These are phyloP conservation scores for Phoxinus phoxinus DNA, from an alignment of 2,113 vertebrate species.

Conservation along the genomic window DNA sequence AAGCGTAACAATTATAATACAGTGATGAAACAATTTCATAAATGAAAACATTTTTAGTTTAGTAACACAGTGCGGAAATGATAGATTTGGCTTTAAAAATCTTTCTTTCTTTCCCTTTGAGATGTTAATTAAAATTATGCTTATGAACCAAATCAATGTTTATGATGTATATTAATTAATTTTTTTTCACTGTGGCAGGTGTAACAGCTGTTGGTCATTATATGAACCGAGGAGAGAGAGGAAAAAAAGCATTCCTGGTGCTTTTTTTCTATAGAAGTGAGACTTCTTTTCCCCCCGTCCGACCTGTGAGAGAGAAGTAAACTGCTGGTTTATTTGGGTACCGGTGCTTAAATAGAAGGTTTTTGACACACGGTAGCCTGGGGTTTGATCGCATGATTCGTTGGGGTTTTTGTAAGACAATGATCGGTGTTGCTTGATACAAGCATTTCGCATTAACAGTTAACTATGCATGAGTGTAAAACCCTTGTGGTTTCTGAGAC, in stretches of 20 bases:
- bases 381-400: constrained; percentile 54
- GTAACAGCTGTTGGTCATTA: constrained; percentile 73
- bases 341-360: constrained; percentile 44
- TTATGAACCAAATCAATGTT: constrained; percentile 75
- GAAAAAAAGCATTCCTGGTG: not conserved
- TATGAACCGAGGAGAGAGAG: constrained; percentile 45
- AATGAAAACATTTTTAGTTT: not conserved
- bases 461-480: constrained; percentile 58
- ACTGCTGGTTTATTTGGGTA: constrained; percentile 55
- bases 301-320: constrained; percentile 58
- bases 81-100: not conserved
- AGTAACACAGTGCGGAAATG: not conserved
- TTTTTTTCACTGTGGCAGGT: constrained; percentile 73
- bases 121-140: constrained; percentile 58
- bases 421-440: constrained; percentile 59
- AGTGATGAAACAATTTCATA: not conserved
- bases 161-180: constrained; percentile 69
- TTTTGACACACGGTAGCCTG: constrained; percentile 59
- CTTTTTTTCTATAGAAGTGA: not conserved
- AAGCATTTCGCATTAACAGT: constrained; percentile 61
- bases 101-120: constrained; percentile 15
- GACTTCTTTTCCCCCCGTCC: constrained; percentile 61
- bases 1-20: constrained; percentile 10
- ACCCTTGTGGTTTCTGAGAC: constrained; percentile 50
- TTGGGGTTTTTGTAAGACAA: constrained; percentile 56